Conservation (phyloP, 2,797 vertebrate species). For the Masticophis lateralis region DNA sequence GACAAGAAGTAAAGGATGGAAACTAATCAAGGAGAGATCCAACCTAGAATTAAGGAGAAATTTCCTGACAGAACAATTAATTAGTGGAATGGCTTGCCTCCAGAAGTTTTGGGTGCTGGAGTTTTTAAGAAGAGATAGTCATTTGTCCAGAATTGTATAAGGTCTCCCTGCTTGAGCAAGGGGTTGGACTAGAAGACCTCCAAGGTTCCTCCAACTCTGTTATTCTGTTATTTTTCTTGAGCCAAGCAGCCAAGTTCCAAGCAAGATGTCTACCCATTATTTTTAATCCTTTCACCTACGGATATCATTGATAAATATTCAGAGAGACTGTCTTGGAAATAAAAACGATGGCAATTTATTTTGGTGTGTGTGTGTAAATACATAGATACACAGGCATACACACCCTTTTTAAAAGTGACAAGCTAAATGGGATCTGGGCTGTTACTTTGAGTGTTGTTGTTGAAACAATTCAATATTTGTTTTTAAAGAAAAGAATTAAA, state of each 20-base stretch:
- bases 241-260: not conserved
- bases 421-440: not conserved
- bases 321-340: not conserved
- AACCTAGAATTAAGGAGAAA: not conserved
- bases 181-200: not conserved
- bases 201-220: not conserved
- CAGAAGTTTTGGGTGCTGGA: not conserved
- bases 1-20: not conserved
- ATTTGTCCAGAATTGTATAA: not conserved
- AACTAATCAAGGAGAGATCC: not conserved
- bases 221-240: not conserved
- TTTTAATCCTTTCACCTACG: not conserved
- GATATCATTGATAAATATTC: not conserved
- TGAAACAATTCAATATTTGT: not conserved
- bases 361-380: not conserved
- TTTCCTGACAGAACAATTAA: not conserved
- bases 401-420: not conserved
- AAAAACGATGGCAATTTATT: not conserved
- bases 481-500: not conserved
- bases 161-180: not conserved
- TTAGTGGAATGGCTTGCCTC: not conserved
- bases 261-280: not conserved
- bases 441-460: not conserved
- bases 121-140: not conserved
- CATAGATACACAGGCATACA: not conserved